A percentile compares a stretch with the other conserved stretches of the same genome.
Evolutionary conservation across 1,140 invertebrate species (phyloP).

Genomic region (Papilio aristodemus): DNA sequence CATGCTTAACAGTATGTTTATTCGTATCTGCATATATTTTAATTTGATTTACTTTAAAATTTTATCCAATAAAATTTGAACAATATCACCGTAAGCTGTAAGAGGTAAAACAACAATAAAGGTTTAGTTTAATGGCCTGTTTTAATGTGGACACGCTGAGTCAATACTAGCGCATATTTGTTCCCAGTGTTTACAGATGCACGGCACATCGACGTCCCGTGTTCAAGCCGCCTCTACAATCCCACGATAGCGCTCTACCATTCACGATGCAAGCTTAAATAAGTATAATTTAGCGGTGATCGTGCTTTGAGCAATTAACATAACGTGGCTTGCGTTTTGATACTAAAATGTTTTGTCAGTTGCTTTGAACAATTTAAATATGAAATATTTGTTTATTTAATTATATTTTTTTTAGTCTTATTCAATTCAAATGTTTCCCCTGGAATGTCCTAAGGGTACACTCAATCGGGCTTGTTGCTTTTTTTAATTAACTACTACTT

Average conservation of each 20-base stretch:
- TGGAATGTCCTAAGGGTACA: too few relatives aligned
- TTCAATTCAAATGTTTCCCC: too few relatives aligned
- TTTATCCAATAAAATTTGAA: too few relatives aligned
- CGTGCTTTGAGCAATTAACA: conserved; percentile 28
- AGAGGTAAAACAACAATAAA: not conserved
- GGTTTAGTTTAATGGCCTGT: not conserved
- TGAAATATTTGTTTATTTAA: not conserved
- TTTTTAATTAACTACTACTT: too few relatives aligned
- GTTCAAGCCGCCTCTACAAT: not conserved
- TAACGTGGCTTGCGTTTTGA: conserved; percentile 16
- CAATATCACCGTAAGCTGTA: not conserved
- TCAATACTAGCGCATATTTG: conserved; percentile 22
- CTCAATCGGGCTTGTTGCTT: too few relatives aligned
- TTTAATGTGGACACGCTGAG: conserved; percentile 4
- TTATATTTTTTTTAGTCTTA: too few relatives aligned
- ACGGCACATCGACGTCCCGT: conserved; percentile 6
- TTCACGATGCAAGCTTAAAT: conserved; percentile 26
- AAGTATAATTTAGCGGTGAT: conserved; percentile 21
- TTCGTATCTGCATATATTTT: not conserved
- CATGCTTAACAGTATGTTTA: not conserved
- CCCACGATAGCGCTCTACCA: conserved; percentile 5
- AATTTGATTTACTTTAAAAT: too few relatives aligned
- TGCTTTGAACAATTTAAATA: not conserved
- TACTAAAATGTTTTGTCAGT: not conserved
- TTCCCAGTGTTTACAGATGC: conserved; percentile 27